Base-by-base conservation (phyloP, 2,888 invertebrate genomes). In the Tipula vernalis region DNA sequence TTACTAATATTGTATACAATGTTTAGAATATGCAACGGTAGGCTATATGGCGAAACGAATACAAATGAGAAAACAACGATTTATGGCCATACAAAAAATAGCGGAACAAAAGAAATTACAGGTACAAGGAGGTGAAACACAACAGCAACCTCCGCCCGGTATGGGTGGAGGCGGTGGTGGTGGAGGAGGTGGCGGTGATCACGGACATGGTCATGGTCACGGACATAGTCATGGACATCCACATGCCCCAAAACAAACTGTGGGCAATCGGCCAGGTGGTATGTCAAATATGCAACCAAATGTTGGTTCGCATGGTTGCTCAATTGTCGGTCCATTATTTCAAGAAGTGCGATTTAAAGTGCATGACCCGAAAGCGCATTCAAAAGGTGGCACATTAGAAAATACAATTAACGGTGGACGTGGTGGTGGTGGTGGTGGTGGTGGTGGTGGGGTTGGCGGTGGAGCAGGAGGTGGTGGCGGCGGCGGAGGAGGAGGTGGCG, bases 31-130 rank as follows among this genome's bases (percentile, higher is more conserved):
- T 92, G 98, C 99, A 89, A 97, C 98, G 89, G 99, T 99, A 89
- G 98, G 98, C 89, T 99, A 99, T 93, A 97, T 98, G 96, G 98
- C 98, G 89, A 98, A 98, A 93, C 94, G 98, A 92, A 97, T 98
- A 92, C 98, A 98, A 92, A 98, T 98, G 97, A 94, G 98, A 91
- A 97, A 98, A 93, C 97, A 97, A 92, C 95, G 97, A 91, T 97
- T 97, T 92, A 93, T 96, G 91, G 96, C 96, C 88, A 95, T 97
- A 90, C 97, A 97, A 91, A 98, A 98, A 93, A 96, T 98, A 91
- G 97, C 97, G 88, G 96, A 97, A 90, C 96, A 97, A 92, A 97
- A 97, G 93, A 97, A 97, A 92, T 93, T 96, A 88, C 95, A 96
- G 89, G 95, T 96, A 88, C 96, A 96, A 91, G 96, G 95, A 89